phyloP scores from a whole-genome alignment of 2,113 vertebrate genomes.

The Oncorhynchus keta region DNA sequence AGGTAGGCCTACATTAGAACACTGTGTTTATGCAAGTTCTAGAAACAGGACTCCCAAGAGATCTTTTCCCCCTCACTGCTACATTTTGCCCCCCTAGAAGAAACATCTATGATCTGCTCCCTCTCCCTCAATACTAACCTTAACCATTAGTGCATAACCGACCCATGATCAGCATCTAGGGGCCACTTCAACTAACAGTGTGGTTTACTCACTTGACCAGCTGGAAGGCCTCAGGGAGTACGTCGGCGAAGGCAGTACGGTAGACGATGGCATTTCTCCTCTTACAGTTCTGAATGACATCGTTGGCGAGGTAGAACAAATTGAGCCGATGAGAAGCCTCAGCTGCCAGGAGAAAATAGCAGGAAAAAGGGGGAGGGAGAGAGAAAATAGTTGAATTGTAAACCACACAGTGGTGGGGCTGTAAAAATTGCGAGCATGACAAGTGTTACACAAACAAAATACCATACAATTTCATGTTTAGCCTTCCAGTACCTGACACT shows the following conservation, averaged over 20 bases:
- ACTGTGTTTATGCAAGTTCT: too few relatives aligned
- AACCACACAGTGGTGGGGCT: neutral
- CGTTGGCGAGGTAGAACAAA: constrained; percentile 94
- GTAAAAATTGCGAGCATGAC: neutral
- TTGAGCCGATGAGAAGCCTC: constrained; percentile 87
- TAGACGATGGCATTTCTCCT: constrained; percentile 93
- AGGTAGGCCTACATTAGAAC: too few relatives aligned
- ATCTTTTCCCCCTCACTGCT: too few relatives aligned
- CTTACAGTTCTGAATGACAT: constrained; percentile 98
- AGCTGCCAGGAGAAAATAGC: constrained; percentile 67
- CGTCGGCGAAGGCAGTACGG: constrained; percentile 89
- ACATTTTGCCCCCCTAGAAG: too few relatives aligned
- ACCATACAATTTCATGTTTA: neutral
- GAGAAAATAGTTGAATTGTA: neutral
- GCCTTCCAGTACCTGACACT: neutral
- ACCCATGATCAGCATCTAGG: too few relatives aligned
- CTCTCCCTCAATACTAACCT: too few relatives aligned
- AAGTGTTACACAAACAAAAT: neutral
- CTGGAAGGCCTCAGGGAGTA: constrained; percentile 87
- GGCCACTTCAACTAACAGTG: too few relatives aligned
- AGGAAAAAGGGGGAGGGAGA: neutral
- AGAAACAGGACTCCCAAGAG: too few relatives aligned
- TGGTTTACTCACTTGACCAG: constrained; percentile 84
- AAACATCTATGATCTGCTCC: too few relatives aligned
- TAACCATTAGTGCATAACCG: too few relatives aligned